These are phyloP conservation scores for Chromis chromis DNA, from an alignment of 2,797 vertebrate genomes.

Conservation along the genomic window DNA sequence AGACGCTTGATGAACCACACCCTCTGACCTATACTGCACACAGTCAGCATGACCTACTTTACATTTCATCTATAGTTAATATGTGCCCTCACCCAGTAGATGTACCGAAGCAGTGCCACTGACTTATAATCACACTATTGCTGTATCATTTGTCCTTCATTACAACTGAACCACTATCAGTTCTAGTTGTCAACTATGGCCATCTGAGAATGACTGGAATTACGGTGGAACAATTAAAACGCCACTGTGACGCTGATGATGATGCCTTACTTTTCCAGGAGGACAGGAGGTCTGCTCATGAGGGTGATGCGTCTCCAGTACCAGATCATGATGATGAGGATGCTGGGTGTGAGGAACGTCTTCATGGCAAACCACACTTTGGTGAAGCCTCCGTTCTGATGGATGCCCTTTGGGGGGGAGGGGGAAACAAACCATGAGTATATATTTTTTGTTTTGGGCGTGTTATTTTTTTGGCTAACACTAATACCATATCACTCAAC, in stretches of 20 bases:
- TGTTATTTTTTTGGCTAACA: neutral
- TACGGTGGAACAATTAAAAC: neutral
- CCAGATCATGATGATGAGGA: conserved; percentile 98
- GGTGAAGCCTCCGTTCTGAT: conserved; percentile 98
- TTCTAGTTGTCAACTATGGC: neutral
- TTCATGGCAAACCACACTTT: conserved; percentile 99
- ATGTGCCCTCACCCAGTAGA: conserved; percentile 14
- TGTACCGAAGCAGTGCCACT: neutral
- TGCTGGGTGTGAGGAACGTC: conserved; percentile 96
- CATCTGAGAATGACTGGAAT: neutral
- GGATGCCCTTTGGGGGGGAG: conserved; percentile 87
- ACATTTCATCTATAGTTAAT: conserved; percentile 64
- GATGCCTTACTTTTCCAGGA: conserved; percentile 94
- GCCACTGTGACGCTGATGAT: neutral
- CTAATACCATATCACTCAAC: neutral
- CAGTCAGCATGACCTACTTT: conserved; percentile 54
- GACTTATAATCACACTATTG: conserved; percentile 7
- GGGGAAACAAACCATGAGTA: neutral
- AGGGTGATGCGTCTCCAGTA: conserved; percentile 96
- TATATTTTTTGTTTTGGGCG: neutral
- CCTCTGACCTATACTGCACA: conserved; percentile 30
- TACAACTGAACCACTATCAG: neutral
- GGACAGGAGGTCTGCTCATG: conserved; percentile 93
- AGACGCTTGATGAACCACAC: neutral
- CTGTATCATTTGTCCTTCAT: neutral